These are phyloP conservation scores for Bubo blakistoni DNA, from an alignment of 2,113 vertebrate genomes.

Conservation along the genomic window DNA sequence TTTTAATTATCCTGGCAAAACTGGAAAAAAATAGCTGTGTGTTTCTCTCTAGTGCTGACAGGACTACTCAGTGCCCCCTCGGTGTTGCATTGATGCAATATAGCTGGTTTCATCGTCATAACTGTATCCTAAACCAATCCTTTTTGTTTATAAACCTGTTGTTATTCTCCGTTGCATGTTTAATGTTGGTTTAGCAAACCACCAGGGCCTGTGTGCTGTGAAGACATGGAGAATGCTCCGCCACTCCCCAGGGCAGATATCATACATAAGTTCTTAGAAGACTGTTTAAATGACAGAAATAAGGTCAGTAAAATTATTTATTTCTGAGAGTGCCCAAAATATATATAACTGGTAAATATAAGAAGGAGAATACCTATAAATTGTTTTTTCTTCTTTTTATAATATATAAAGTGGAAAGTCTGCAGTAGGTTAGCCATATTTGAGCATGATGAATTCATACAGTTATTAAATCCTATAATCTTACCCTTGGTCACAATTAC, in stretches of 20 bases:
- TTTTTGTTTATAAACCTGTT: not conserved
- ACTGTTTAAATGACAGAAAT: conserved; percentile 52
- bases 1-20: not conserved
- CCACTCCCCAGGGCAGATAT: not conserved
- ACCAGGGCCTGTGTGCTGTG: conserved; percentile 54
- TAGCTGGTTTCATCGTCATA: not conserved
- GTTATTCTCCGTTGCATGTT: not conserved
- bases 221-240: conserved; percentile 29
- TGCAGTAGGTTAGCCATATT: not conserved
- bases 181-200: conserved; percentile 58
- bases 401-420: not conserved
- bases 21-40: not conserved
- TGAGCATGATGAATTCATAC: not conserved
- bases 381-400: not conserved
- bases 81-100: no score
- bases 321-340: not conserved
- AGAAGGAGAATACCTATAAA: not conserved
- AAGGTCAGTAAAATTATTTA: conserved; percentile 37
- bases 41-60: not conserved
- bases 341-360: not conserved
- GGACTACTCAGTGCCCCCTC: no score
- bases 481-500: not conserved
- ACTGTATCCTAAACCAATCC: not conserved
- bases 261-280: conserved; percentile 44
- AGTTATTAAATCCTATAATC: not conserved